phyloP scores from a whole-genome alignment of 2,797 vertebrate genomes.

The Fistularia commersonii region DNA sequence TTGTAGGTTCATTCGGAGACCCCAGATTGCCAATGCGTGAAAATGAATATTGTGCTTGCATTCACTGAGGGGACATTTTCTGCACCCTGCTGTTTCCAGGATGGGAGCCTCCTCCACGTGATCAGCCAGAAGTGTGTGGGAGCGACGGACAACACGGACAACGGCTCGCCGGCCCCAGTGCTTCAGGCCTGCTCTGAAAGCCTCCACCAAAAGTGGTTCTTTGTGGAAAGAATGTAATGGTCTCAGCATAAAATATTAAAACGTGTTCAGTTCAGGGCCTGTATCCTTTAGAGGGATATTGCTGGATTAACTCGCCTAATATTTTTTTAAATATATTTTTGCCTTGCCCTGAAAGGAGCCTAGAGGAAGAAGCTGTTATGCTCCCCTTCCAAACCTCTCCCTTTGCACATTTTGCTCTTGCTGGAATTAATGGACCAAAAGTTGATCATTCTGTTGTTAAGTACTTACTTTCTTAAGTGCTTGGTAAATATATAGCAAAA shows the following conservation, averaged over 20 bases:
- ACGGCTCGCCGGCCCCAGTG: slow-evolving; percentile 76
- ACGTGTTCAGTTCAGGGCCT: neutral
- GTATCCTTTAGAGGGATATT: neutral
- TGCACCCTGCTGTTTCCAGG: slow-evolving; percentile 66
- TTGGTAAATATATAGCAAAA: slow-evolving; percentile 3
- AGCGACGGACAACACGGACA: slow-evolving; percentile 69
- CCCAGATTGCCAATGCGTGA: no score
- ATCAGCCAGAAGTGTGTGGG: slow-evolving; percentile 86
- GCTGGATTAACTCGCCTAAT: neutral
- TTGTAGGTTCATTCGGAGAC: no score
- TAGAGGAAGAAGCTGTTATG: slow-evolving; percentile 1
- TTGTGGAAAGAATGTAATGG: slow-evolving; percentile 76
- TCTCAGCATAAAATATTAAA: neutral
- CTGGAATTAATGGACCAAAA: slow-evolving; percentile 17
- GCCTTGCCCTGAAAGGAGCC: slow-evolving; percentile 14
- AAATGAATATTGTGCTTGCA: no score
- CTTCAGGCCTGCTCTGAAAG: slow-evolving; percentile 79
- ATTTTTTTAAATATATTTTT: neutral
- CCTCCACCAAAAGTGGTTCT: slow-evolving; percentile 87
- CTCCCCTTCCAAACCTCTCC: slow-evolving; percentile 3
- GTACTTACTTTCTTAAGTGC: slow-evolving; percentile 9
- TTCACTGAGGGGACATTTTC: neutral
- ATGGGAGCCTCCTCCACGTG: slow-evolving; percentile 81
- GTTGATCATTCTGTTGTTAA: neutral
- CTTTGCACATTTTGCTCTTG: slow-evolving; percentile 21